Base-by-base conservation (phyloP, 35 echinoderm and acorn worm genomes). In the Diadema setosum region DNA sequence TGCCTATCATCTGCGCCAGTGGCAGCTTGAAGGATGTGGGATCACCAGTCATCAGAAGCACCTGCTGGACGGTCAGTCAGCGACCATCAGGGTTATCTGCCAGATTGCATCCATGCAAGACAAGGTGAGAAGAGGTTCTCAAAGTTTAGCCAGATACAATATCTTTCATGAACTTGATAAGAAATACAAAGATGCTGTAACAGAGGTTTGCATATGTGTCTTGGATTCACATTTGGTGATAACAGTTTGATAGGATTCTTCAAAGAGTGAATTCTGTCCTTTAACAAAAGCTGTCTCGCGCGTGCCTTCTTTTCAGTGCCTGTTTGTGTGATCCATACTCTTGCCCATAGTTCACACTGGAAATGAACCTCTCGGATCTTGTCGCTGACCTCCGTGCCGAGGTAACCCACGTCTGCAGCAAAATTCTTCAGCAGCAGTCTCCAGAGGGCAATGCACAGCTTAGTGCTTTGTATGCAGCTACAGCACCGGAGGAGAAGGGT, bases 351-450 rank as follows among this genome's bases (percentile, higher is more conserved):
- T 90, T 95, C 61, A 95, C 93, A 14, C 18, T 95, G 16, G 93
- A 95, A 45, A 55, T 95, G 39, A 86, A 70, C 46, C 57, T 75
- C 45, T 59, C 64, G 46, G 93, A 95, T 80, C 83, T 95, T 5
- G 84, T 95, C 32, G 93, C 93, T 75, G 88, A 91, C 83, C 75
- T 95, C 1, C 81, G 93, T 69, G 88, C 93, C 86, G 88, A 91
- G 88, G 93, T 95, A 70, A 95, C 93, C 14, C 80, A 95, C 49
- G 82, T 86, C 83, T 85, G 82, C 64, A 84, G 90, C 18, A 24
- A 69, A 9, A 70, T 90, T 44, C 81, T 90, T 18, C 82, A 90
- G 70, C 92, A 94, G 46, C 92, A 90, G 39, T 82, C 27, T 6
- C 48, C 42, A 25, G 73, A 78, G 15, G 44, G 12, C 35, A 44